Percentiles rank a stretch among this genome's conserved stretches.
Conservation (phyloP, 1,140 invertebrate genomes). For the Caenorhabditis elegans region DNA sequence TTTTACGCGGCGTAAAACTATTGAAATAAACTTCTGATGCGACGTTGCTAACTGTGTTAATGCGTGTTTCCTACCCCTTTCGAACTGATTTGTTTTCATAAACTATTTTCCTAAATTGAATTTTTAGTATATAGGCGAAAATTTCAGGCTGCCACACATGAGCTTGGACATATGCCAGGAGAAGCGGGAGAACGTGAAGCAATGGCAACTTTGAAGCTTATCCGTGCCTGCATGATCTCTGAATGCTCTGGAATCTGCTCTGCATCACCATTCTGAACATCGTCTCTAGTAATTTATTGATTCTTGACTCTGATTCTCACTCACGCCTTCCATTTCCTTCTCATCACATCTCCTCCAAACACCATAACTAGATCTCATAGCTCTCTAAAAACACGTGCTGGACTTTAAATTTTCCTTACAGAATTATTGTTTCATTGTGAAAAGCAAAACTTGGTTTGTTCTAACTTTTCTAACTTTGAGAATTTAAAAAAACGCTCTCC, state of each 20-base stretch:
- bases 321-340: background rate
- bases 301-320: background rate
- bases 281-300: background rate
- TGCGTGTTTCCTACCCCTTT: no score
- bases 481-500: no score
- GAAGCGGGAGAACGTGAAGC: constrained; percentile 65
- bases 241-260: constrained; percentile 57
- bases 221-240: constrained; percentile 62
- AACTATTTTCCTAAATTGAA: no score
- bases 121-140: no score
- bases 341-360: background rate
- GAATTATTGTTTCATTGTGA: background rate
- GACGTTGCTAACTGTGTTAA: no score
- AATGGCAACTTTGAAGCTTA: constrained; percentile 61
- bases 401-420: background rate
- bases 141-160: constrained; percentile 61
- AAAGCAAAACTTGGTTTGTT: no score
- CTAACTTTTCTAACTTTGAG: no score
- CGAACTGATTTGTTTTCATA: background rate
- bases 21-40: no score
- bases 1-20: background rate
- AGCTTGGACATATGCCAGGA: constrained; percentile 64
- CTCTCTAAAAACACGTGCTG: background rate
- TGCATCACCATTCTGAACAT: constrained; percentile 4
- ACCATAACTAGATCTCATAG: background rate